phyloP scores from a whole-genome alignment of 2,888 invertebrate genomes.

The Pherbina coryleti region DNA sequence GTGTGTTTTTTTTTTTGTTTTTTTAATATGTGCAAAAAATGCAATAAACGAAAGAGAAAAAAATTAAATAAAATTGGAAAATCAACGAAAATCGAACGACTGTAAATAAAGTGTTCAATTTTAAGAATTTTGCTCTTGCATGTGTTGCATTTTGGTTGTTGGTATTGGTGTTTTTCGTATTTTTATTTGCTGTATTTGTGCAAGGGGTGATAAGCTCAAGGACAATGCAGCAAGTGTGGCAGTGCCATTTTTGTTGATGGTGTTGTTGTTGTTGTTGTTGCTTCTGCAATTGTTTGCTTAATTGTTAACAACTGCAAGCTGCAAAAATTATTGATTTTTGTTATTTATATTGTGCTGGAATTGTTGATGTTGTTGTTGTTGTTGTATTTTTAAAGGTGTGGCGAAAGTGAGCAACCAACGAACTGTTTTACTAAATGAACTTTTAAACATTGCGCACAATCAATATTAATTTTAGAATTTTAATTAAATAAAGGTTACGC shows the following conservation, averaged over 20 bases:
- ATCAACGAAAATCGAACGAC: neutral
- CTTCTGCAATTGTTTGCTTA: slow-evolving; percentile 43
- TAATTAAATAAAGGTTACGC: slow-evolving; percentile 17
- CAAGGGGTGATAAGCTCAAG: slow-evolving; percentile 44
- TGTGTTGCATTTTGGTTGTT: neutral
- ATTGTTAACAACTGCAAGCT: slow-evolving; percentile 26
- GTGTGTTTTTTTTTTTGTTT: neutral
- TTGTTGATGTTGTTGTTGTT: slow-evolving; percentile 33
- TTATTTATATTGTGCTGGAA: slow-evolving; percentile 26
- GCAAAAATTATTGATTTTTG: slow-evolving; percentile 28
- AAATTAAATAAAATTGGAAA: neutral
- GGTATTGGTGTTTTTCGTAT: neutral
- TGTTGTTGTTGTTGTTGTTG: slow-evolving; percentile 34
- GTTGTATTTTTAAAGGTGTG: slow-evolving; percentile 18
- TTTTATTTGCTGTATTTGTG: slow-evolving; percentile 35
- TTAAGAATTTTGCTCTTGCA: neutral
- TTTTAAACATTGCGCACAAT: neutral
- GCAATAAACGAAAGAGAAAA: too few relatives aligned
- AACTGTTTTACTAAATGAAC: neutral
- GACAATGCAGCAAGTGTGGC: slow-evolving; percentile 32
- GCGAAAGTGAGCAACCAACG: too few relatives aligned
- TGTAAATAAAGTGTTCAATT: too few relatives aligned
- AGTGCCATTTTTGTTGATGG: slow-evolving; percentile 8
- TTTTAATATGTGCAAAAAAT: neutral
- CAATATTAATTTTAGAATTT: neutral